These are phyloP conservation scores for Drosophila tristis DNA, from an alignment of 1,140 invertebrate genomes.

Conservation along the genomic window DNA sequence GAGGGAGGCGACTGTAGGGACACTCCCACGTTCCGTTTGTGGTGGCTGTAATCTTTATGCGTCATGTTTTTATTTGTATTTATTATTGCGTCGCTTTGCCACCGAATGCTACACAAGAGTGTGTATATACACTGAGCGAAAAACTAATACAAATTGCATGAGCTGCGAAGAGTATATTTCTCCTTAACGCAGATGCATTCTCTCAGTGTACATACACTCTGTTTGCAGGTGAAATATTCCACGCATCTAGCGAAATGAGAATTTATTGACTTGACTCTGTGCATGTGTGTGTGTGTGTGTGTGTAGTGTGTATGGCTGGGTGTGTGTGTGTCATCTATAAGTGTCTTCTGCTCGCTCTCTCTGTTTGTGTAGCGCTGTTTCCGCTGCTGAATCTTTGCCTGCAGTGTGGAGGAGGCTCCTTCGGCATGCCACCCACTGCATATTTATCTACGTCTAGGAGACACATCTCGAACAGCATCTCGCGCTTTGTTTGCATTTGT, in stretches of 20 bases:
- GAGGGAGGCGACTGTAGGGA: background rate
- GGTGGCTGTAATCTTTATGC: conserved; percentile 73
- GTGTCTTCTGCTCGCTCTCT: conserved; percentile 18
- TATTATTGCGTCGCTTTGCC: conserved; percentile 68
- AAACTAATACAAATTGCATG: too few relatives aligned
- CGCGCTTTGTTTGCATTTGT: conserved; percentile 63
- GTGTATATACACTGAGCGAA: too few relatives aligned
- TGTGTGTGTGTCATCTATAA: conserved; percentile 48
- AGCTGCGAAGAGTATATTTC: conserved; percentile 1
- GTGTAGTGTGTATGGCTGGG: background rate
- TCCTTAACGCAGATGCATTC: too few relatives aligned
- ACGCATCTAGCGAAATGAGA: conserved; percentile 69
- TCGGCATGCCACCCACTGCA: conserved; percentile 20
- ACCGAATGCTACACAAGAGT: conserved; percentile 9
- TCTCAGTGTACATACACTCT: conserved; percentile 23
- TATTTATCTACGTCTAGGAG: conserved; percentile 60
- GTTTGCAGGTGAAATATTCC: conserved; percentile 73
- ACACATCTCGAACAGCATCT: conserved; percentile 49
- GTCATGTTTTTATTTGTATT: conserved; percentile 82
- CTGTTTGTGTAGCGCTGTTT: conserved; percentile 47
- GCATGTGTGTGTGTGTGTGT: conserved; percentile 20
- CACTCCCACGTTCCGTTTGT: conserved; percentile 34
- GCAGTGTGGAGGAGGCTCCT: background rate
- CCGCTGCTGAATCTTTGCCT: conserved; percentile 32
- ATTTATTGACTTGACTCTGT: conserved; percentile 73